Evolutionary conservation across 2,888 invertebrate genomes (phyloP).

Genomic region (Plagiodera versicolora): DNA sequence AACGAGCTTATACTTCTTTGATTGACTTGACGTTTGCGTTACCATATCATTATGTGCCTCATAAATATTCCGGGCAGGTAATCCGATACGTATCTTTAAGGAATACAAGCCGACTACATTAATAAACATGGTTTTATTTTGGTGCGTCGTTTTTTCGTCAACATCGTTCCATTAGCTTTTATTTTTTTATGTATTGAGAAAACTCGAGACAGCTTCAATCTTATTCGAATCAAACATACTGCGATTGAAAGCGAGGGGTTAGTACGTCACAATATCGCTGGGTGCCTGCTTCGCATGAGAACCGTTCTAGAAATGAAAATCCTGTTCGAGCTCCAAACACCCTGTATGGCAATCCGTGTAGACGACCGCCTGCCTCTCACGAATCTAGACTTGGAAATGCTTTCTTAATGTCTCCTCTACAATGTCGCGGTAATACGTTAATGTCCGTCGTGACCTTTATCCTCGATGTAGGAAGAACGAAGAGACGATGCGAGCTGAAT

Average conservation of each 20-base stretch:
- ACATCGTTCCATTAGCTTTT: too few relatives aligned
- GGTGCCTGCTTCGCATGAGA: too few relatives aligned
- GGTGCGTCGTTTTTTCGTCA: too few relatives aligned
- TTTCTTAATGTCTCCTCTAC: background rate
- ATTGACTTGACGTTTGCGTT: background rate
- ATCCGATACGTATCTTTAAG: background rate
- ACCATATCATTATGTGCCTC: background rate
- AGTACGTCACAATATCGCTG: too few relatives aligned
- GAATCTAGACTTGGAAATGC: conserved; percentile 2
- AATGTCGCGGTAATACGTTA: conserved; percentile 1
- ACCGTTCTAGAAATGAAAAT: background rate
- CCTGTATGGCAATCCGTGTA: background rate
- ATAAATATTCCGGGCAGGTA: conserved; percentile 1
- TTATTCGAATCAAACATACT: too few relatives aligned
- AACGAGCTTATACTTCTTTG: background rate
- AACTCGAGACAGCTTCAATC: too few relatives aligned
- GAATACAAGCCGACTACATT: background rate
- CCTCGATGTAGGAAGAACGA: background rate
- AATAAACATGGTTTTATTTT: background rate
- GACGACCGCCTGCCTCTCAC: background rate
- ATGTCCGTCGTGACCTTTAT: background rate
- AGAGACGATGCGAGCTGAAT: background rate
- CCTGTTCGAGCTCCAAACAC: background rate
- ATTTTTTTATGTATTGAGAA: too few relatives aligned
- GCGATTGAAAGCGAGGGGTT: too few relatives aligned